phyloP scores from a whole-genome alignment of 1,140 invertebrate species.

The Holcopasites calliopsidis region DNA sequence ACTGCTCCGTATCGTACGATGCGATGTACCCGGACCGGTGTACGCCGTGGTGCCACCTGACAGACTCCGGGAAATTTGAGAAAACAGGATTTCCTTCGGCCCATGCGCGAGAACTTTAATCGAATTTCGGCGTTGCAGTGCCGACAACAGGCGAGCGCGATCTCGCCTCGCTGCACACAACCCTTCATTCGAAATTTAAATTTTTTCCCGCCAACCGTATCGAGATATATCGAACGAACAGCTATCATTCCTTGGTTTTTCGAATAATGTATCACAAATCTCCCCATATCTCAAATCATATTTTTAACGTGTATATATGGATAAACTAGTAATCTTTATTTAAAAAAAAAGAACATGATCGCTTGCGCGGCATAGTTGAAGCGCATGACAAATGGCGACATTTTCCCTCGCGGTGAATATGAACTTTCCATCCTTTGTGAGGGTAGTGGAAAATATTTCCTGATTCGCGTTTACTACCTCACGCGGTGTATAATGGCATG shows the following conservation, averaged over 20 bases:
- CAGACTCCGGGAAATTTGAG: slow-evolving; percentile 74
- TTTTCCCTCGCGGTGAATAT: background rate
- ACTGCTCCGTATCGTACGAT: slow-evolving; percentile 57
- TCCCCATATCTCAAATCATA: no score
- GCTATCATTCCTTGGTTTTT: no score
- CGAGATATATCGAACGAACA: background rate
- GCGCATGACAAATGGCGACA: slow-evolving; percentile 10
- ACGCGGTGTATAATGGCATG: no score
- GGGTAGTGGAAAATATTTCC: no score
- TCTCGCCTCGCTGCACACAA: slow-evolving; percentile 39
- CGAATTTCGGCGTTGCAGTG: slow-evolving; percentile 73
- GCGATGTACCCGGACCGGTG: slow-evolving; percentile 55
- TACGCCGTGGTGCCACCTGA: slow-evolving; percentile 76
- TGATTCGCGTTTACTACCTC: rapidly evolving
- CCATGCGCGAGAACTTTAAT: slow-evolving; percentile 78
- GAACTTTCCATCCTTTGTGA: background rate
- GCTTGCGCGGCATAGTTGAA: background rate
- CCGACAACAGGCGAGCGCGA: slow-evolving; percentile 44
- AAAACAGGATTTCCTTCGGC: slow-evolving; percentile 74
- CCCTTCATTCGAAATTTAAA: slow-evolving; percentile 32
- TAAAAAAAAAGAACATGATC: background rate
- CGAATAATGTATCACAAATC: background rate
- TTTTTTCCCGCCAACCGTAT: background rate
- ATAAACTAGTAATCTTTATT: background rate
- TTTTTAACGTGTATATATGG: rapidly evolving